These are phyloP conservation scores for Pachyramphus minor DNA, from an alignment of 2,113 vertebrate genomes.

Conservation along the genomic window DNA sequence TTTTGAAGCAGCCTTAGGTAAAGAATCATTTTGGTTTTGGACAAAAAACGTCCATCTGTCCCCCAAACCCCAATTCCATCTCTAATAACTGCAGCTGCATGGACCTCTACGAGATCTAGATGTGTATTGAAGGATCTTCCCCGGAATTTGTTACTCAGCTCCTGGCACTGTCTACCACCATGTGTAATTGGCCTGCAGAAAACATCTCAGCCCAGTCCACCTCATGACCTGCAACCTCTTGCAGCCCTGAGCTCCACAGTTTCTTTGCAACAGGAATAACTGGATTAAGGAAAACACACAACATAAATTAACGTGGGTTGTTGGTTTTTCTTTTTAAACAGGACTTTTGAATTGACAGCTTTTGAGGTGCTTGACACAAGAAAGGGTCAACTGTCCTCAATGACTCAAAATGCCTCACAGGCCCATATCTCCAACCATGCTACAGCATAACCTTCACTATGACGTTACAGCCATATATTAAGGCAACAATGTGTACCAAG, in stretches of 20 bases:
- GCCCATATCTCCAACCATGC: accelerated
- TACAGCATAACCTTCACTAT: neutral
- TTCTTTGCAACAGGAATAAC: neutral
- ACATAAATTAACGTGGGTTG: neutral
- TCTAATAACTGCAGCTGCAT: neutral
- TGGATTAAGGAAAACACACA: neutral
- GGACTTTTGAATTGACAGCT: neutral
- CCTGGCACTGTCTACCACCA: neutral
- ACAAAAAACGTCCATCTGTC: neutral
- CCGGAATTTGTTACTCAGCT: neutral
- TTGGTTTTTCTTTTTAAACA: neutral
- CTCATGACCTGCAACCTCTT: neutral
- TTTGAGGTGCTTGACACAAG: neutral
- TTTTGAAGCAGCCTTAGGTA: neutral
- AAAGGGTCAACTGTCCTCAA: neutral
- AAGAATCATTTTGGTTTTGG: neutral
- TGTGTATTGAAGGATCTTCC: neutral
- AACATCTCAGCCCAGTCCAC: neutral
- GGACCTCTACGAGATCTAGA: neutral
- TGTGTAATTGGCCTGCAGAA: neutral
- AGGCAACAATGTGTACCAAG: neutral
- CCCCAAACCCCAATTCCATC: neutral
- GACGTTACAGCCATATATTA: neutral
- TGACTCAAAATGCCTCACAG: neutral
- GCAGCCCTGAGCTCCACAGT: neutral